A percentile compares a stretch with the other conserved stretches of the same genome.
Evolutionary conservation across 2,888 invertebrate genomes (phyloP).

Genomic region (Netelia inedita): DNA sequence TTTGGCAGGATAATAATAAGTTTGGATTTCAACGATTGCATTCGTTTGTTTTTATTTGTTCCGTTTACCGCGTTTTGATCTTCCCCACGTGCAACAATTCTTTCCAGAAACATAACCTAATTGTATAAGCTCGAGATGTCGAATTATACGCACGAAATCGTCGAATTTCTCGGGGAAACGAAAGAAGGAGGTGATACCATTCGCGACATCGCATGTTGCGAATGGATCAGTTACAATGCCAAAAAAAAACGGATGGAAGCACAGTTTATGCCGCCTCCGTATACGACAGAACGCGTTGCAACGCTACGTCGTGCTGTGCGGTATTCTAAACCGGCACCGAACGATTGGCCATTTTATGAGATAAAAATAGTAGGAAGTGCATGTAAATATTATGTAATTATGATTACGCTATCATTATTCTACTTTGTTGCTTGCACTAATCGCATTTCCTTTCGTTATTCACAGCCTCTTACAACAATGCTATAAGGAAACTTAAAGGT

Average conservation of each 20-base stretch:
- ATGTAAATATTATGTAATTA: background rate
- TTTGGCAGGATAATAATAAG: too few species aligned
- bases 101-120: too few species aligned
- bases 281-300: background rate
- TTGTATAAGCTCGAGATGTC: too few species aligned
- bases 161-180: background rate
- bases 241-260: slow-evolving; percentile 5
- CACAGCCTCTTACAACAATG: too few species aligned
- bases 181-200: background rate
- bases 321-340: background rate
- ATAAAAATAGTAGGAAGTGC: slow-evolving; percentile 14
- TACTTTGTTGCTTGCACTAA: too few species aligned
- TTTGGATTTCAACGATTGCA: too few species aligned
- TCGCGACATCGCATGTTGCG: background rate
- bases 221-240: background rate
- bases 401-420: too few species aligned
- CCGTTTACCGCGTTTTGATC: too few species aligned
- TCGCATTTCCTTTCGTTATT: too few species aligned
- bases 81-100: too few species aligned
- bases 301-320: background rate
- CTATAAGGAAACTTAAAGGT: too few species aligned
- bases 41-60: too few species aligned
- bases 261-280: background rate
- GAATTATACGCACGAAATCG: background rate
- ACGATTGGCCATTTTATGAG: background rate